These are phyloP conservation scores for Notothenia rossii DNA, from an alignment of 2,113 vertebrate species.

Conservation along the genomic window DNA sequence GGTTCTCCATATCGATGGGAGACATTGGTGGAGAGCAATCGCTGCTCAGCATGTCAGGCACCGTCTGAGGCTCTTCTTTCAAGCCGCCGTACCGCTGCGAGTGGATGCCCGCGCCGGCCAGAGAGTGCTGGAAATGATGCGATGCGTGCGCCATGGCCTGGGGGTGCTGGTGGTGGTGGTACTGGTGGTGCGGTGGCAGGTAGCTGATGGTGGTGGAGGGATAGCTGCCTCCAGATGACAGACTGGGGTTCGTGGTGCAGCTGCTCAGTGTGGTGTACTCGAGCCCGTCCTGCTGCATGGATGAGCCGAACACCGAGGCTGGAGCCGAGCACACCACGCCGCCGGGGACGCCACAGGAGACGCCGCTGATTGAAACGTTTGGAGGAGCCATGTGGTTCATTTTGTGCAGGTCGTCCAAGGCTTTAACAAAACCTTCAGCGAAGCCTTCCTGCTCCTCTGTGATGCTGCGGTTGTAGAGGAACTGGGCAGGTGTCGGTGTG, in stretches of 20 bases:
- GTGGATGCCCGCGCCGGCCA: constrained; percentile 71
- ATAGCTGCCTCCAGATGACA: constrained; percentile 81
- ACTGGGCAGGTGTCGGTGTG: constrained; percentile 87
- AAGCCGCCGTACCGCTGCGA: constrained; percentile 78
- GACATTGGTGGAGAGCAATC: constrained; percentile 90
- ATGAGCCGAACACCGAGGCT: constrained; percentile 81
- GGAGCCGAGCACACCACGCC: constrained; percentile 72
- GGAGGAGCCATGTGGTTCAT: constrained; percentile 94
- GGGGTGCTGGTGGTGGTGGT: constrained; percentile 86
- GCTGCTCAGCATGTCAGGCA: constrained; percentile 88
- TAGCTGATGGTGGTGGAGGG: constrained; percentile 85
- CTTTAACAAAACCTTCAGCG: constrained; percentile 92
- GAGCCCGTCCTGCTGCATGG: constrained; percentile 85
- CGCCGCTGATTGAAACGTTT: constrained; percentile 89
- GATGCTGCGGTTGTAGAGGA: constrained; percentile 85
- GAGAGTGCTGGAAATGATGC: constrained; percentile 82
- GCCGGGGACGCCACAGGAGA: constrained; percentile 34
- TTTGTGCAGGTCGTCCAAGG: constrained; percentile 94
- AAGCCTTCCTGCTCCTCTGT: constrained; percentile 94
- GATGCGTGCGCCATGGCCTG: constrained; percentile 80
- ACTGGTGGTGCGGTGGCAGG: constrained; percentile 85
- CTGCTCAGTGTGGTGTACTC: constrained; percentile 91
- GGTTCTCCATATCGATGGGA: constrained; percentile 92
- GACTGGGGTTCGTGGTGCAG: constrained; percentile 80
- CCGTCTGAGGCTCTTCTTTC: constrained; percentile 94